Evolutionary conservation across 2,888 invertebrate species (phyloP).

Genomic region (Andrena marginata): DNA sequence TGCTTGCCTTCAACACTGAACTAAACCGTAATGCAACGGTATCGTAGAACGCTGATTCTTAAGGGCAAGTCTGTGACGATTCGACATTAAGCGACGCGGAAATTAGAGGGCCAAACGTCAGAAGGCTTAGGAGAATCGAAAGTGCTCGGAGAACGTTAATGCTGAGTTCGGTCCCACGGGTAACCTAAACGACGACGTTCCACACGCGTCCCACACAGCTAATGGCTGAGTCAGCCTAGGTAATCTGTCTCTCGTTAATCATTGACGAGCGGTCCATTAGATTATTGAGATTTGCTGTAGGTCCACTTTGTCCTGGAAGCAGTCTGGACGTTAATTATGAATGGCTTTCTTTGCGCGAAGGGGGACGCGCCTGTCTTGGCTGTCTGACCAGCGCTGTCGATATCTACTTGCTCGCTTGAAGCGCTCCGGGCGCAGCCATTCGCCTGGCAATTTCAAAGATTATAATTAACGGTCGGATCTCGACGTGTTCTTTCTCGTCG

Average conservation of each 20-base stretch:
- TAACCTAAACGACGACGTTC: conserved; percentile 19
- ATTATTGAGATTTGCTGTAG: conserved; percentile 38
- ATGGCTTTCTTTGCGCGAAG: neutral
- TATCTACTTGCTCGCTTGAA: conserved; percentile 2
- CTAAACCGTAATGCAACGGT: too few relatives aligned
- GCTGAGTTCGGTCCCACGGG: conserved; percentile 13
- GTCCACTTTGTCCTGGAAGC: conserved; percentile 12
- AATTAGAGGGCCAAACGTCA: conserved; percentile 23
- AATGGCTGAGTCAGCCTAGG: conserved; percentile 47
- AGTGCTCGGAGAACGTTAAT: conserved; percentile 50
- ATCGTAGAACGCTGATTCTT: neutral
- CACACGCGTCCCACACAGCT: conserved; percentile 4
- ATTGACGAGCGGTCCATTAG: conserved; percentile 51
- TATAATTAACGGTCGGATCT: too few relatives aligned
- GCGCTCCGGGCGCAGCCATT: neutral
- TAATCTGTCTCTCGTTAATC: conserved; percentile 46
- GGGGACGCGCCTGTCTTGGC: neutral
- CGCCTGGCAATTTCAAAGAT: too few relatives aligned
- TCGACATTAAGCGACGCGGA: conserved; percentile 19
- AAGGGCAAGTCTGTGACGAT: neutral
- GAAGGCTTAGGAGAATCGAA: conserved; percentile 49
- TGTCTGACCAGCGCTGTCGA: conserved; percentile 2
- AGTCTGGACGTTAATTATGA: conserved; percentile 33
- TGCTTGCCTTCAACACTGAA: too few relatives aligned
- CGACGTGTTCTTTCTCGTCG: too few relatives aligned